phyloP scores from a whole-genome alignment of 2,797 vertebrate species.

The Kryptopterus vitreolus region DNA sequence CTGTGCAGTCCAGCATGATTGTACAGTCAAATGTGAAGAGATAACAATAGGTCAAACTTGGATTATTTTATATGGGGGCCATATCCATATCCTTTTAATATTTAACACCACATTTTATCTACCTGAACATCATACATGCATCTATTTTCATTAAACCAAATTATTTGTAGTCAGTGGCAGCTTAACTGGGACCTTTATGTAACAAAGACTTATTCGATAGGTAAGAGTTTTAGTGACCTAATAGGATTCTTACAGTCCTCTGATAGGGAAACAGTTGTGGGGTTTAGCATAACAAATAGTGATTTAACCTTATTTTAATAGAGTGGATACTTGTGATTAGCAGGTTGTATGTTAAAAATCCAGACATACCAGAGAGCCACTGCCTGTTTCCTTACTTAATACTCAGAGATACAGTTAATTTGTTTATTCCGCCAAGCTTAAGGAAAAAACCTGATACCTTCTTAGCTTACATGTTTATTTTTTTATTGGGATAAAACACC shows the following conservation, averaged over 20 bases:
- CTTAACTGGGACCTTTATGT: background rate
- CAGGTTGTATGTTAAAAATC: background rate
- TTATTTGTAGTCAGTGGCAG: background rate
- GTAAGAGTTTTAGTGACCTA: background rate
- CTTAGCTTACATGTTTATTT: background rate
- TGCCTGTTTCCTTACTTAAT: background rate
- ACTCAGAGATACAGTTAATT: background rate
- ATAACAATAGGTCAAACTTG: background rate
- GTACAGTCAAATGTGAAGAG: constrained; percentile 13
- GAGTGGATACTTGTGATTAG: background rate
- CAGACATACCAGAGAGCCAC: background rate
- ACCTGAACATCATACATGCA: background rate
- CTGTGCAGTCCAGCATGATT: constrained; percentile 7
- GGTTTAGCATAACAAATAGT: background rate
- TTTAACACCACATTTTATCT: background rate
- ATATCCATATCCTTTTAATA: background rate
- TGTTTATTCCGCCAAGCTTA: background rate
- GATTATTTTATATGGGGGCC: background rate
- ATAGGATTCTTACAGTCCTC: background rate
- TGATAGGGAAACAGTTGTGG: background rate
- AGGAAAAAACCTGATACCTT: background rate
- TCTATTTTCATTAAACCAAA: background rate
- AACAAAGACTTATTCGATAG: background rate
- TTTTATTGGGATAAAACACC: no score
- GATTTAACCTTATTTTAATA: background rate